Base-by-base conservation (phyloP, 2,797 vertebrate genomes). In the Phyllotis vaccarum region DNA sequence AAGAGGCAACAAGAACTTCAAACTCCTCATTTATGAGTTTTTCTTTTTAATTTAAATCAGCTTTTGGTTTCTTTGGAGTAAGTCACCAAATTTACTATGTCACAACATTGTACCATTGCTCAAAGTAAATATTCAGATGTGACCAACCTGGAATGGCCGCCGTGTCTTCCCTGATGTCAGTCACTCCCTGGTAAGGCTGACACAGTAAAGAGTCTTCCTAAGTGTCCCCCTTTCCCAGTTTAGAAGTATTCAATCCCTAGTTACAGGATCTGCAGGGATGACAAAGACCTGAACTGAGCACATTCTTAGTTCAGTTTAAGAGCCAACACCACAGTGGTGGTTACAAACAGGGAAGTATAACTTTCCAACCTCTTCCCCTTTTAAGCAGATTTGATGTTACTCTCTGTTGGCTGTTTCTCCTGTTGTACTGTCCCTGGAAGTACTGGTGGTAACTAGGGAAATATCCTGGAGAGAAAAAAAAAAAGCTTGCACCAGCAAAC, bases 41-140 rank as follows among this genome's bases (percentile, higher is more conserved):
- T 27, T 75, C 49, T 43, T 87, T 83, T 78, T 52, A 21, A 70
- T 89, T 91, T 94, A 76, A 89, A 86, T 43, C 17, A 56, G 3
- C 78, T 83, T 94, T 90, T 14, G 66, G 54, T 60, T 87, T 88
- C 6, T 90, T 88, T 94, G 64, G 27, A 88, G 60, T 95, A 68
- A 87, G 74, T 62, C 14, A 0, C 64, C 93, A 60, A 68, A 93
- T 93, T 87, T 86, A 88, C 76, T 88, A 54, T 68, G 70, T 37
- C 24, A 34, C 81, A 64, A 29, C 17, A 34, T 93, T 74, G 83
- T 29, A 66, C 0, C 21, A 58, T 91, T 90, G 13, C 34, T 85
- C 24, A 43, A 85, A 87, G 68, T 83, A 94, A 74, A 94, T 31
- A 62, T 34, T 62, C 8, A 27, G 78, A 40, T 70, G 27, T 94